Percentiles rank a stretch among this genome's conserved stretches.
These are phyloP conservation scores for Aldabrachelys gigantea DNA, from an alignment of 2,113 vertebrate genomes.

Conservation along the genomic window DNA sequence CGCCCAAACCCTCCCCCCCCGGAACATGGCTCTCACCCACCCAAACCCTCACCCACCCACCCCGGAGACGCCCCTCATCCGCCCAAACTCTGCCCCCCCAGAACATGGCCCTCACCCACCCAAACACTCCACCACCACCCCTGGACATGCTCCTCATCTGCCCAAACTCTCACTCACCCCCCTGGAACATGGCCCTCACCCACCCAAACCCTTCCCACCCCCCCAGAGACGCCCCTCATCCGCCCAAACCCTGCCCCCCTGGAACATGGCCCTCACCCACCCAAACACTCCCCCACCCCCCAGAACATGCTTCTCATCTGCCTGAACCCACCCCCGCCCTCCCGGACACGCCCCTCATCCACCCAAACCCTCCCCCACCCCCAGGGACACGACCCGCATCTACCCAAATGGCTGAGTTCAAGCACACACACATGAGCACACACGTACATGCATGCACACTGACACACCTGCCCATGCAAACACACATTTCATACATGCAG, in stretches of 20 bases:
- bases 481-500: background rate
- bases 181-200: too few species aligned
- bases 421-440: background rate
- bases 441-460: background rate
- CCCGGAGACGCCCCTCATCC: too few species aligned
- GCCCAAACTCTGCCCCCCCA: too few species aligned
- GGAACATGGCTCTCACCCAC: too few species aligned
- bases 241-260: background rate
- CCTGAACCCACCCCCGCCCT: fast-evolving
- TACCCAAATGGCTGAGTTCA: background rate
- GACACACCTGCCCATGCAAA: fast-evolving
- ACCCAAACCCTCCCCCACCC: background rate
- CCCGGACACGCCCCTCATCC: fast-evolving
- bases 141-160: too few species aligned
- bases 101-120: too few species aligned
- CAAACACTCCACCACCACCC: too few species aligned
- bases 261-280: background rate
- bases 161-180: too few species aligned
- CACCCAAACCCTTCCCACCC: too few species aligned
- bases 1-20: too few species aligned
- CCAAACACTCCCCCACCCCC: too few species aligned
- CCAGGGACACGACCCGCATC: background rate
- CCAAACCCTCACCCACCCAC: too few species aligned
- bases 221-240: background rate
- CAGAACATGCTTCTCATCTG: fast-evolving